Conservation (phyloP, 2,113 vertebrate species). For the Hippotragus niger region DNA sequence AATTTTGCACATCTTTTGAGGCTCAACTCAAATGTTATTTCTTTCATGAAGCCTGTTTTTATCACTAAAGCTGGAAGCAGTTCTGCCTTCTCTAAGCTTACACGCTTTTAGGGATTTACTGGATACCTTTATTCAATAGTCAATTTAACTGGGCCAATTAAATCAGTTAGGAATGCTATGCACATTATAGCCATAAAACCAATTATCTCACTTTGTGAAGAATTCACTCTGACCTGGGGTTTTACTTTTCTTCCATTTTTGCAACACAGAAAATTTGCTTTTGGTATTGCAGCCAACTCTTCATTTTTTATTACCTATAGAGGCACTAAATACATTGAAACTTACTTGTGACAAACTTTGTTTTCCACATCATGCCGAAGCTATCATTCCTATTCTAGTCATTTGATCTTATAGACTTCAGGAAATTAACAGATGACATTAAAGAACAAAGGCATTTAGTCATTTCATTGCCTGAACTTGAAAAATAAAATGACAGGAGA, state of each 20-base stretch:
- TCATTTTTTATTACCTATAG: not conserved
- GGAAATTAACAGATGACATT: not conserved
- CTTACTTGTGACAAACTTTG: not conserved
- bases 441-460: not conserved
- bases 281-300: not conserved
- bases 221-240: not conserved
- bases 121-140: not conserved
- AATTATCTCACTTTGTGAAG: not conserved
- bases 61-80: not conserved
- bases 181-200: not conserved
- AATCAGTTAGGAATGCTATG: not conserved
- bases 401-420: not conserved
- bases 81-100: not conserved
- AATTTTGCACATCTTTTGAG: not conserved
- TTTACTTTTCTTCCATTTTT: not conserved
- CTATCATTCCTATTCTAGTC: not conserved
- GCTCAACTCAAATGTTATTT: not conserved
- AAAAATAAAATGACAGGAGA: not conserved
- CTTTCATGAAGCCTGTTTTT: not conserved
- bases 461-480: not conserved
- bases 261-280: not conserved
- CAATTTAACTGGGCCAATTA: not conserved
- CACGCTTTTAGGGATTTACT: not conserved
- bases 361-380: not conserved
- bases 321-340: not conserved